Evolutionary conservation across 1,140 invertebrate species (phyloP), one percentile per base, ranked within the genome.

Genomic region (Polyergus mexicanus): DNA sequence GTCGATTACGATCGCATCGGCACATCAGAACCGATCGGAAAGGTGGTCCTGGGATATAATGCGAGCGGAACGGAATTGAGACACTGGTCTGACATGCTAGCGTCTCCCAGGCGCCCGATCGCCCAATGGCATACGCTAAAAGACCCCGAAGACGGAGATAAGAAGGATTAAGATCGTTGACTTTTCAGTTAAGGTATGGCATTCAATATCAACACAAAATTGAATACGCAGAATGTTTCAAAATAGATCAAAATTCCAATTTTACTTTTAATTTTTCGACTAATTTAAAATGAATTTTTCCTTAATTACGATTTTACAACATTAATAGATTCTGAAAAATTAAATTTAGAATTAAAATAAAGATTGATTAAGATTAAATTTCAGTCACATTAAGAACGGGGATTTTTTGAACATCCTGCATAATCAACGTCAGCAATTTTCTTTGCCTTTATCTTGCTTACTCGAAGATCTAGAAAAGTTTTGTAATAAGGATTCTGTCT

Each of bases 1-100:
- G 99, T 99, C 94, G 99, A 99, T 96, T 99, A 99, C 95, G 99
- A 99, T 96, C 98, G 99, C 95, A 99, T 99, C 95, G 99, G 99
- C 66, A 99, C 99, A 65, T 99, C 99, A 89, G 99, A 99, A 95
- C 99, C 99, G 25, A 99, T 99, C 94, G 99, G 99, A 87, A 98
- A 99, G 95, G 98, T 98, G 86, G 96, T 99, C 80, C 96, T 99
- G 88, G 99, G 99, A 65, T 99, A 99, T 96, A 99, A 99, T 95
- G 98, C 99, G 90, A 98, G 97, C 86, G 99, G 99, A 80, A 99
- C 99, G 28, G 99, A 99, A 95, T 96, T 99, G 68, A 97, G 99
- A 91, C 99, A 99, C 95, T 99, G 99, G 99, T 99, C 99, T 77
- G 99, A 99, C 95, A 99, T 99, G 98, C 95, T 99, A 95, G 99